phyloP scores from a whole-genome alignment of 2,113 vertebrate genomes.

The Conger conger region DNA sequence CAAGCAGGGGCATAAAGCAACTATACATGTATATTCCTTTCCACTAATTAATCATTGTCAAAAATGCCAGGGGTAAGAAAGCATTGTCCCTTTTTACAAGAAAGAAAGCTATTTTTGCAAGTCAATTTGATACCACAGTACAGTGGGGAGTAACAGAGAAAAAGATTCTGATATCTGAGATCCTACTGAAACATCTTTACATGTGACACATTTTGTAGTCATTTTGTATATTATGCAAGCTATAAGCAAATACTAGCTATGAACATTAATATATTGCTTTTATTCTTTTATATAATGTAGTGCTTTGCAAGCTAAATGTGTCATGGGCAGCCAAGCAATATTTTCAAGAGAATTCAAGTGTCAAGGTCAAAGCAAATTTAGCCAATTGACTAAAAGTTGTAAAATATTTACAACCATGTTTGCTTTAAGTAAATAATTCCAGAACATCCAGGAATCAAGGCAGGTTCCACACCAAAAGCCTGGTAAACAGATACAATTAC shows the following conservation, averaged over 20 bases:
- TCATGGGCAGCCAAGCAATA: not conserved
- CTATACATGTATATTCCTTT: not conserved
- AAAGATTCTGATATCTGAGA: no score
- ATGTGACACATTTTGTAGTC: no score
- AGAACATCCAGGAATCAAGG: constrained; percentile 2
- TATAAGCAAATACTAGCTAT: no score
- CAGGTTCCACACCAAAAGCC: not conserved
- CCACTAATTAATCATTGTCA: not conserved
- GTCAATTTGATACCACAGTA: no score
- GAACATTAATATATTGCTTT: no score
- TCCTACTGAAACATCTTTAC: no score
- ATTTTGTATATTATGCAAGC: no score
- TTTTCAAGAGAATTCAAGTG: not conserved
- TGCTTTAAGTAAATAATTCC: constrained; percentile 27
- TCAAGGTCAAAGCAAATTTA: not conserved
- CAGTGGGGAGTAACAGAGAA: no score
- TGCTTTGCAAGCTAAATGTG: not conserved
- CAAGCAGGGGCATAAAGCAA: not conserved
- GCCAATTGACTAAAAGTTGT: not conserved
- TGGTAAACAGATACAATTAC: not conserved
- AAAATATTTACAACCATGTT: constrained; percentile 22
- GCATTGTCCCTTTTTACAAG: not conserved
- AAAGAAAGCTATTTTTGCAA: no score
- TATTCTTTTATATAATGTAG: no score
- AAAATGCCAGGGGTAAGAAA: not conserved